Base-by-base conservation (phyloP, 2,797 vertebrate genomes). In the Rallus crepitans region DNA sequence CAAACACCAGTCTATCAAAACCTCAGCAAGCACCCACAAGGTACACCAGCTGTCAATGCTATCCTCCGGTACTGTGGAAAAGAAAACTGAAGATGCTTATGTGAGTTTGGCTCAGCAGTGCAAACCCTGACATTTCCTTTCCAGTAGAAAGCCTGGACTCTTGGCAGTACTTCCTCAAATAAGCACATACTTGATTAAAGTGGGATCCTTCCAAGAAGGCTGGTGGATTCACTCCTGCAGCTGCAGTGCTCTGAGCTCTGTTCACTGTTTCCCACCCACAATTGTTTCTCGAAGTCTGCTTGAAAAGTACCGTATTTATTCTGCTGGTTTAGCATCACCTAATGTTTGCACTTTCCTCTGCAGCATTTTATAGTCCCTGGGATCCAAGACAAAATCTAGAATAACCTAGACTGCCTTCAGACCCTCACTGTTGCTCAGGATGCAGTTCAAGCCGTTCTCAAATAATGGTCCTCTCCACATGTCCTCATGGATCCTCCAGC, bases 111-210 rank as follows among this genome's bases (percentile, higher is more conserved):
- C 52, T 84, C 57, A 84, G 66, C 57, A 88, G 52, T 8, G 2
- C 48, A 91, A 91, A 82, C 31, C 28, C 59, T 64, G 80, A 70
- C 48, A 71, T 39, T 64, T 80, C 56, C 71, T 89, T 85, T 81
- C 71, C 52, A 66, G 20, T 12, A 66, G 75, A 73, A 87, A 87
- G 59, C 60, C 45, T 84, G 60, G 73, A 45, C 33, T 90, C 39
- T 87, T 94, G 91, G 80, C 90, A 94, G 73, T 47, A 56, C 70
- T 93, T 96, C 87, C 82, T 78, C 48, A 59, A 90, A 82, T 39
- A 83, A 83, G 52, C 10, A 94, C 56, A 66, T 90, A 48, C 59
- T 84, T 82, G 42, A 81, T 30, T 50, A 50, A 68, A 81, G 66
- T 55, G 40, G 57, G 65, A 87, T 78, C 33, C 61, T 85, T 86